phyloP scores from a whole-genome alignment of 23 tunicate species.

The Clavelina lepadiformis region DNA sequence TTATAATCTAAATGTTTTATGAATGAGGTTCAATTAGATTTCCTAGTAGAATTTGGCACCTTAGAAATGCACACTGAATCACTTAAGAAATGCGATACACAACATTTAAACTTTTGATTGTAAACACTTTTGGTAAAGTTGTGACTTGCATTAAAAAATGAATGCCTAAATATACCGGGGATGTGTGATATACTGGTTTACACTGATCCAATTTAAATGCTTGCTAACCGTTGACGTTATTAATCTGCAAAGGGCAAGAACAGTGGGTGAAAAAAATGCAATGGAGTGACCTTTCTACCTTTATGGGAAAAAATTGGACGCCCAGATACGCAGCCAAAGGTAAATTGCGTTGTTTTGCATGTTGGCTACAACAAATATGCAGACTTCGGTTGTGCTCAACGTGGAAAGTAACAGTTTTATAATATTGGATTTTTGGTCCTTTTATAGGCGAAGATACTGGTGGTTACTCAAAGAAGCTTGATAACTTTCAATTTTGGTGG shows the following conservation, averaged over 20 bases:
- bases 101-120: no score
- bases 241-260: slow-evolving; percentile 55
- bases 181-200: no score
- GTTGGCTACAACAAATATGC: background rate
- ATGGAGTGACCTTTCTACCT: slow-evolving; percentile 37
- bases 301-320: slow-evolving; percentile 57
- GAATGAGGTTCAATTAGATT: no score
- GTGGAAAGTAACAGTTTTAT: background rate
- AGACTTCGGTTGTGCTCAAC: background rate
- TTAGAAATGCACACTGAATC: no score
- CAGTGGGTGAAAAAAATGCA: slow-evolving; percentile 63
- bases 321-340: slow-evolving; percentile 52
- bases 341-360: slow-evolving; percentile 6
- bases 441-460: slow-evolving; percentile 66
- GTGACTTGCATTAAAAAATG: no score
- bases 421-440: no score
- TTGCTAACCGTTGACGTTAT: background rate
- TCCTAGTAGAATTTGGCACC: no score
- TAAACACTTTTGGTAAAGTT: no score
- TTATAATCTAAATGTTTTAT: no score
- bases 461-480: slow-evolving; percentile 57
- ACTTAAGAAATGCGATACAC: no score
- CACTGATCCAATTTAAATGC: background rate
- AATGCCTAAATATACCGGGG: no score
- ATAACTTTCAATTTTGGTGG: slow-evolving; percentile 85